Conservation (phyloP, 2,797 vertebrate species). For the Malurus leucopterus region DNA sequence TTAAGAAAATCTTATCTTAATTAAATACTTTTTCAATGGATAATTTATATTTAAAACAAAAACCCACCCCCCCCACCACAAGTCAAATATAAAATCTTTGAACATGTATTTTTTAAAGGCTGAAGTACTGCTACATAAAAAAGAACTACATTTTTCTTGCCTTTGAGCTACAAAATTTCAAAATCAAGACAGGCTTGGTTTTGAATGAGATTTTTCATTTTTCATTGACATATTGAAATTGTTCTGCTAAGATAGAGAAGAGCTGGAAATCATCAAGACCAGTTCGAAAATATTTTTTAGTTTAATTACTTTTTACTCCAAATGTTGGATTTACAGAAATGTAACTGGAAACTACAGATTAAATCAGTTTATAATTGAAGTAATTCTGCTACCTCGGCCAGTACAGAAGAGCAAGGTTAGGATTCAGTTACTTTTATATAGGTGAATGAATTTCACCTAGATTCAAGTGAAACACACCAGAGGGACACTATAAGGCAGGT, state of each 20-base stretch:
- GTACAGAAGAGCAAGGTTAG: not conserved
- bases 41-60: not conserved
- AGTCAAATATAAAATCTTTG: accelerated
- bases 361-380: not conserved
- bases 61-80: not conserved
- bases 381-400: not conserved
- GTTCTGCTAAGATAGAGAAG: not conserved
- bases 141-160: not conserved
- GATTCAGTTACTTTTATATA: not conserved
- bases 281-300: not conserved
- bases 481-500: not conserved
- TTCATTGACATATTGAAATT: not conserved
- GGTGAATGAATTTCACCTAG: no score
- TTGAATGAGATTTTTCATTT: not conserved
- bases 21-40: not conserved
- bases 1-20: not conserved
- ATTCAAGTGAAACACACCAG: not conserved
- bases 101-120: not conserved
- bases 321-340: not conserved
- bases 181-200: not conserved
- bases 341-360: not conserved
- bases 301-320: not conserved
- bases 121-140: not conserved
- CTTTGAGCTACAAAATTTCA: not conserved
- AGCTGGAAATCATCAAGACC: not conserved